phyloP scores from a whole-genome alignment of 2,888 invertebrate genomes.

The Drosophila tripunctata region DNA sequence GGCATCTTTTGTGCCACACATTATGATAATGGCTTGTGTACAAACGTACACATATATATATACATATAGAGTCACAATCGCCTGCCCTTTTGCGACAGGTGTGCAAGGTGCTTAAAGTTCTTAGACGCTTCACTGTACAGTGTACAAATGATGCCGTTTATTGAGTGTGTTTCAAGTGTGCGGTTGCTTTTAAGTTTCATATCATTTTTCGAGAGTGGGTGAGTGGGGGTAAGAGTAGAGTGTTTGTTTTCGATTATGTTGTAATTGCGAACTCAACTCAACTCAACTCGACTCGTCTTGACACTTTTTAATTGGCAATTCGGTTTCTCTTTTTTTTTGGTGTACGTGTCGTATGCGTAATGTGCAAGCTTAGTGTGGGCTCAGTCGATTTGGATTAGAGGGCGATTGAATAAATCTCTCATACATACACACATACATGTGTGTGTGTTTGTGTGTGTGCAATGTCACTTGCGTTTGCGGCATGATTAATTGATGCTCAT shows the following conservation, averaged over 20 bases:
- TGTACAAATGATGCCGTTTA: slow-evolving; percentile 70
- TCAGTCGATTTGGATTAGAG: slow-evolving; percentile 58
- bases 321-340: slow-evolving; percentile 31
- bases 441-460: slow-evolving; percentile 20
- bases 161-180: slow-evolving; percentile 68
- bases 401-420: neutral
- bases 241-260: slow-evolving; percentile 46
- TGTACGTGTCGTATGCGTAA: slow-evolving; percentile 75
- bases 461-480: slow-evolving; percentile 63
- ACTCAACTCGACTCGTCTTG: slow-evolving; percentile 9
- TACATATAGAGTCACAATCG: slow-evolving; percentile 35
- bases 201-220: neutral
- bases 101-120: slow-evolving; percentile 57
- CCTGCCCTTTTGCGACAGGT: slow-evolving; percentile 54
- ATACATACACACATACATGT: neutral
- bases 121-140: slow-evolving; percentile 13
- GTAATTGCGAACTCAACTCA: slow-evolving; percentile 54
- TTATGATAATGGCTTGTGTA: slow-evolving; percentile 76
- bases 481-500: slow-evolving; percentile 78
- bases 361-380: slow-evolving; percentile 60
- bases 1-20: slow-evolving; percentile 64
- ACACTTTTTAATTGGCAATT: slow-evolving; percentile 74
- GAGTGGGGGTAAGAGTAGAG: neutral
- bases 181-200: slow-evolving; percentile 33
- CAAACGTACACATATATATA: neutral